phyloP scores from a whole-genome alignment of 2,797 vertebrate species.

The Chromis chromis region DNA sequence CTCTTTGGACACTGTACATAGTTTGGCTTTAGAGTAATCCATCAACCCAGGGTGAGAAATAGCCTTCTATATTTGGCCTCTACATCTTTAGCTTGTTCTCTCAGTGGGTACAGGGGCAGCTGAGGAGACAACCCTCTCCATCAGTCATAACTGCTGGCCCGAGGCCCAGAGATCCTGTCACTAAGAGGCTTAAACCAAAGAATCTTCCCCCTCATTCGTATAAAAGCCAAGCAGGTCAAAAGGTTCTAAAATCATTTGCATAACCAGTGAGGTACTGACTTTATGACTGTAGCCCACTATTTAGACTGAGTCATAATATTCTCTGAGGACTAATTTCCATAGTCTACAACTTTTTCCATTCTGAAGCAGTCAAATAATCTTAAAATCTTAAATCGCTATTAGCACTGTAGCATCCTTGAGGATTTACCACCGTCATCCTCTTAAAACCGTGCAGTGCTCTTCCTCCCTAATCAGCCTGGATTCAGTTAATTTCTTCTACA shows the following conservation, averaged over 20 bases:
- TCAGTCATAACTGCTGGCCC: slow-evolving; percentile 90
- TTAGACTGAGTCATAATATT: slow-evolving; percentile 31
- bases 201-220: slow-evolving; percentile 92
- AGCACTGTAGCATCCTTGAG: slow-evolving; percentile 28
- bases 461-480: slow-evolving; percentile 44
- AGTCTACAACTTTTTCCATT: slow-evolving; percentile 35
- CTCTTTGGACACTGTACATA: slow-evolving; percentile 83
- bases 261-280: slow-evolving; percentile 88
- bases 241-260: slow-evolving; percentile 95
- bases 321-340: slow-evolving; percentile 41
- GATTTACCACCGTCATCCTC: slow-evolving; percentile 37
- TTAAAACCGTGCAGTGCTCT: slow-evolving; percentile 19
- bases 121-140: slow-evolving; percentile 91
- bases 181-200: slow-evolving; percentile 93
- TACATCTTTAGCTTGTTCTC: slow-evolving; percentile 80
- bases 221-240: slow-evolving; percentile 94
- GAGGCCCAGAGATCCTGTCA: slow-evolving; percentile 91
- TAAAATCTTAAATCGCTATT: slow-evolving; percentile 24
- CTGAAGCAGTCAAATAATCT: slow-evolving; percentile 25
- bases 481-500: slow-evolving; percentile 50
- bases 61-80: slow-evolving; percentile 93
- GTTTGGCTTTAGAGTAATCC: slow-evolving; percentile 91
- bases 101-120: slow-evolving; percentile 86
- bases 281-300: slow-evolving; percentile 61
- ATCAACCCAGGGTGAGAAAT: slow-evolving; percentile 93